A percentile compares a stretch with the other conserved stretches of the same genome.
These are phyloP conservation scores for Bombus cullumanus DNA, from an alignment of 1,140 invertebrate genomes.

Conservation along the genomic window DNA sequence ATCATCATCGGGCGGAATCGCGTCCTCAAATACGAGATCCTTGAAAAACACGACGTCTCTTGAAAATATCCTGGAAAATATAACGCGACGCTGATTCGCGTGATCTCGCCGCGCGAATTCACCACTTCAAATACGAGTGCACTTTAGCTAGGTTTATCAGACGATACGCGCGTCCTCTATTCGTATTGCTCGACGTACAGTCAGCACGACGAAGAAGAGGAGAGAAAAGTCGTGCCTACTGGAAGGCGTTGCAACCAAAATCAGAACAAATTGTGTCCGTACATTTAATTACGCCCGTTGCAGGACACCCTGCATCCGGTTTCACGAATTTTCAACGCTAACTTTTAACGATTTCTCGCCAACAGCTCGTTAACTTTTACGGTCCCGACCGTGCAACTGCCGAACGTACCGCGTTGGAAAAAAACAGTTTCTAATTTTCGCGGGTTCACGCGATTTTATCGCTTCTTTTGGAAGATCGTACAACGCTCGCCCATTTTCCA, in stretches of 20 bases:
- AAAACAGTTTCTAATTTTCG: conserved; percentile 32
- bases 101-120: conserved; percentile 31
- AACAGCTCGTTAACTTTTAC: conserved; percentile 37
- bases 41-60: not conserved
- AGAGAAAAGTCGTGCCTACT: not conserved
- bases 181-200: not conserved
- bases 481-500: not conserved
- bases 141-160: conserved; percentile 32
- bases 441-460: conserved; percentile 41
- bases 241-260: not conserved
- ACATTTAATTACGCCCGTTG: conserved; percentile 33
- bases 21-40: not conserved
- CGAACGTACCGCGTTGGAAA: not conserved
- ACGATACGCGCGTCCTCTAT: not conserved
- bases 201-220: not conserved
- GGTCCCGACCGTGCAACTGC: not conserved
- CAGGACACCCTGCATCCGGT: conserved; percentile 6
- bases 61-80: conserved; percentile 14
- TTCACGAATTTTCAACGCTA: conserved; percentile 30
- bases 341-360: conserved; percentile 38
- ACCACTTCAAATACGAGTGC: conserved; percentile 33
- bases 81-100: conserved; percentile 5
- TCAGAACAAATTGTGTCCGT: conserved; percentile 8
- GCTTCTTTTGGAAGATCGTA: not conserved
- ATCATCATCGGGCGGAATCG: not conserved